Evolutionary conservation across 2,888 invertebrate genomes (phyloP).

Genomic region (Campaea margaritaria): DNA sequence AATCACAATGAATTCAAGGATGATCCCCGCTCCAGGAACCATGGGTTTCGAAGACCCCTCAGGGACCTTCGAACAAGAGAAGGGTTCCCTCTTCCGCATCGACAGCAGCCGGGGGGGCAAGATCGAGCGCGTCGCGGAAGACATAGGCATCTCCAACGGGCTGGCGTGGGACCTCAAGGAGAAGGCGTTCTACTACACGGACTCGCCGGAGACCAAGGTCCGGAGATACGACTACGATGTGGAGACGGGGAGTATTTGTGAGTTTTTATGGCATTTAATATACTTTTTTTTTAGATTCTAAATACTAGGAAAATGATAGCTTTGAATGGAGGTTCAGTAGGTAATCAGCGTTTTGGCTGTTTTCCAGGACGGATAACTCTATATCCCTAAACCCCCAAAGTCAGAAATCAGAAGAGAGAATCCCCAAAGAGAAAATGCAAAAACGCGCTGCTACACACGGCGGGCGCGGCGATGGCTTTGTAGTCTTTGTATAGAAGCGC

Average conservation of each 20-base stretch:
- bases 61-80: conserved; percentile 66
- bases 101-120: conserved; percentile 50
- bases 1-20: not conserved
- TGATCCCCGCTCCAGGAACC: conserved; percentile 70
- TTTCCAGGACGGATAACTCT: no score
- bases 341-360: no score
- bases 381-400: no score
- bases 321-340: no score
- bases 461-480: no score
- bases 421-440: no score
- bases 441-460: no score
- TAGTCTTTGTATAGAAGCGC: no score
- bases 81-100: conserved; percentile 79
- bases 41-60: conserved; percentile 80
- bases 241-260: conserved; percentile 87
- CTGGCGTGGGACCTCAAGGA: conserved; percentile 89
- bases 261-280: conserved; percentile 52
- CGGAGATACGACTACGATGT: conserved; percentile 90
- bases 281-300: no score
- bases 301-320: not conserved
- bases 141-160: conserved; percentile 90
- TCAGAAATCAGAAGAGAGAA: no score
- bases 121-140: conserved; percentile 50
- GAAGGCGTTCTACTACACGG: conserved; percentile 90
- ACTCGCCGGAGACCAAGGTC: conserved; percentile 87